Conservation (phyloP, 2,888 invertebrate genomes). For the Cheilosia scutellata region DNA sequence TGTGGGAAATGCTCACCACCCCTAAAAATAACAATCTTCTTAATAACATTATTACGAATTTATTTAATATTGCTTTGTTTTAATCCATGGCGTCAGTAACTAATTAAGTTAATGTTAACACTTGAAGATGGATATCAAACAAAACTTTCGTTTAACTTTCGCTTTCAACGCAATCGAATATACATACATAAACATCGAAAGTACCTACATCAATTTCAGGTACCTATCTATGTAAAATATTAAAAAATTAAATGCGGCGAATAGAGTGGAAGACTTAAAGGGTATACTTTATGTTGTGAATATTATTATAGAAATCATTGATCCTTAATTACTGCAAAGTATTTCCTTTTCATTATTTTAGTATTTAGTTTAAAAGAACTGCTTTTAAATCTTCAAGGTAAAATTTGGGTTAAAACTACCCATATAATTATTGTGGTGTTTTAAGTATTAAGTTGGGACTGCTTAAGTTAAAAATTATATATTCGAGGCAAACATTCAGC, state of each 20-base stretch:
- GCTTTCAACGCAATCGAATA: constrained; percentile 10
- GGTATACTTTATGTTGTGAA: neutral
- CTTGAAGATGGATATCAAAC: neutral
- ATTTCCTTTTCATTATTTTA: too few relatives aligned
- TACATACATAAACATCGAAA: constrained; percentile 1
- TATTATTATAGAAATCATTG: neutral
- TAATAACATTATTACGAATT: neutral
- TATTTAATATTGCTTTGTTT: neutral
- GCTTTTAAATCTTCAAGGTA: too few relatives aligned
- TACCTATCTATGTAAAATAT: neutral
- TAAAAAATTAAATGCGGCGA: neutral
- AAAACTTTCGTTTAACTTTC: constrained; percentile 7
- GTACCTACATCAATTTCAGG: neutral
- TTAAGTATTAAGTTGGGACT: too few relatives aligned
- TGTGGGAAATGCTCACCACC: neutral
- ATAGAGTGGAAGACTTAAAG: neutral
- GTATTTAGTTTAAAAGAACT: too few relatives aligned
- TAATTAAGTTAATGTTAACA: constrained; percentile 14
- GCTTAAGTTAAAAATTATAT: too few relatives aligned
- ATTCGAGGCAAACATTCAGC: too few relatives aligned
- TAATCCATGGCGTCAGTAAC: neutral
- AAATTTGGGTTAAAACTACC: too few relatives aligned
- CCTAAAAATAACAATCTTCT: neutral
- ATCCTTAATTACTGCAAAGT: neutral
- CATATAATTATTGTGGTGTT: too few relatives aligned